Base-by-base conservation (phyloP, 1,140 invertebrate species). In the Maniola jurtina region DNA sequence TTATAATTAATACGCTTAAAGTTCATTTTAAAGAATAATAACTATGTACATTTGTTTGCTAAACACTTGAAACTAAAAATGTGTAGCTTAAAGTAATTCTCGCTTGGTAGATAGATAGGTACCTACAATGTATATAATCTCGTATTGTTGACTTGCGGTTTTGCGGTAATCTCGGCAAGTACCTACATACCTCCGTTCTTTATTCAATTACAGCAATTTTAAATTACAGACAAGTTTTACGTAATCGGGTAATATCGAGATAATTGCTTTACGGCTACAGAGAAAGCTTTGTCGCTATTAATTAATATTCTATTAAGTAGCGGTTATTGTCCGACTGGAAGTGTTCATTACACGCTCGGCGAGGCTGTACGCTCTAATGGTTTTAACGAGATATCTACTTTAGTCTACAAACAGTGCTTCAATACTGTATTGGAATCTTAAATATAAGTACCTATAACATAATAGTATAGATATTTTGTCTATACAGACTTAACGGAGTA, bases 281-380 rank as follows among this genome's bases (percentile, higher is more conserved):
- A 79, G 83, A 87, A 88, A 87, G 84, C 79, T 82, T 79, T 75
- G 77, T 83, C 73, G 72, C 73, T 72, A 67, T 66, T 77, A 80
- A 83, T 42, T 13, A 25, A 83, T 81, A 65, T 80, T 72, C 71
- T 76, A 86, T 88, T 81, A 86, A 86, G 78, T 83, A 83, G 83
- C 81, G 82, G 82, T 87, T 86, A 81, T 83, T 83, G 80, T 81
- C 80, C 66, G 73, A 84, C 82, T 87, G 81, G 86, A 85, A 86
- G 84, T 86, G 86, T 84, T 84, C 81, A 88, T 86, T 89, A 87
- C 81, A 89, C 84, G 87, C 75, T 80, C 65, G 73, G 71, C 71
- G 78, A 77, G 66, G 60, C 73, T 77, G 80, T 76, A 79, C 80
- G 86, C 87, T 85, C 81, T 78, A 80, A 65, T 83, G 81, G 67